Conservation (phyloP, 2,113 vertebrate genomes). For the Tychaedon coryphoeus region DNA sequence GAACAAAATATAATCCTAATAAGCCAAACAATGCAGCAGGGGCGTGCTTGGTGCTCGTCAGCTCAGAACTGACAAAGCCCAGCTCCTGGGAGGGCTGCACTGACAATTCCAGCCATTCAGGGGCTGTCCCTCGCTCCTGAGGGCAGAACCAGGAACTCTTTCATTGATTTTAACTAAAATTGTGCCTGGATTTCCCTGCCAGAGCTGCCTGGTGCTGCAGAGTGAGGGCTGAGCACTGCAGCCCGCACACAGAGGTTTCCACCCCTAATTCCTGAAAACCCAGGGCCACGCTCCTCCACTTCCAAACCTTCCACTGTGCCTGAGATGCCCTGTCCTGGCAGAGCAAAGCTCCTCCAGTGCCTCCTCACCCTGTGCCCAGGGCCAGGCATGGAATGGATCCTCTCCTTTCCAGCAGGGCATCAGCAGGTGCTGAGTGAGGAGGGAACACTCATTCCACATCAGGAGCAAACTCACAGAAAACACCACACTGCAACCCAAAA, state of each 20-base stretch:
- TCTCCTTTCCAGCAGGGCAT: background rate
- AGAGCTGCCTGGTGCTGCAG: background rate
- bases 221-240: rapidly evolving
- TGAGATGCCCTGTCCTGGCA: background rate
- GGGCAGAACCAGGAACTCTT: background rate
- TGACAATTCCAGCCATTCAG: background rate
- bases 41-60: background rate
- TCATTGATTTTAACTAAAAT: background rate
- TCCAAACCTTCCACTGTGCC: background rate
- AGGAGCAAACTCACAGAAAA: background rate
- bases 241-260: rapidly evolving
- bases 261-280: background rate
- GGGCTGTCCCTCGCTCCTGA: background rate
- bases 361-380: background rate
- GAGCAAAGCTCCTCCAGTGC: background rate
- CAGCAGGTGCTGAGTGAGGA: background rate
- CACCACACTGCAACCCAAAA: rapidly evolving
- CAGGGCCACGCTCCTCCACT: rapidly evolving
- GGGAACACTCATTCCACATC: rapidly evolving
- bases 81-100: background rate
- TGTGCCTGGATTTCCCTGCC: background rate
- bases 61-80: background rate
- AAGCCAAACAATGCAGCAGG: background rate
- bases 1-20: background rate
- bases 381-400: background rate